Conservation (phyloP, 2,113 vertebrate species). For the Myiozetetes cayanensis region DNA sequence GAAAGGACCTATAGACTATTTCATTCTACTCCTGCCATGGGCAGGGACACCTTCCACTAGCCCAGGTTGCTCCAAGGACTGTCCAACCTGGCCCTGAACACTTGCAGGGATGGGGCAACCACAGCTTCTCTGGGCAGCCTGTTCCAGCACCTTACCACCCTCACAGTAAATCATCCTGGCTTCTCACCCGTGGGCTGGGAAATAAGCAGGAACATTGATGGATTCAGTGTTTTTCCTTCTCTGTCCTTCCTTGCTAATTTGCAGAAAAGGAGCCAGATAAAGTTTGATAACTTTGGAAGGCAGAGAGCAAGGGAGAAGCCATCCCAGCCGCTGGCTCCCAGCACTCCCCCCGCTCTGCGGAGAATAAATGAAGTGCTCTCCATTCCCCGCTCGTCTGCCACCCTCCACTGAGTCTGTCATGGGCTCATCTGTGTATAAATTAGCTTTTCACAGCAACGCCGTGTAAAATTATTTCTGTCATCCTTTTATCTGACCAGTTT, state of each 20-base stretch:
- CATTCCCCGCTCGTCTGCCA: conserved; percentile 46
- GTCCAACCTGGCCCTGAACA: neutral
- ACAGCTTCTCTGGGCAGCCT: neutral
- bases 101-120: neutral
- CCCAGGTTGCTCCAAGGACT: rapidly evolving
- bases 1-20: neutral
- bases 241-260: neutral
- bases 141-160: neutral
- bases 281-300: conserved; percentile 36
- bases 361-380: conserved; percentile 61
- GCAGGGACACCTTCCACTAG: neutral
- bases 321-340: neutral
- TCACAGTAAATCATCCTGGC: neutral
- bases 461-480: conserved; percentile 72
- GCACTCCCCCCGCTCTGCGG: neutral
- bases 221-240: neutral
- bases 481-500: conserved; percentile 69
- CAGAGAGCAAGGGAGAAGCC: neutral
- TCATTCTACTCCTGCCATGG: neutral
- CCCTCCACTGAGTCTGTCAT: conserved; percentile 65
- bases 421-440: conserved; percentile 70
- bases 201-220: neutral
- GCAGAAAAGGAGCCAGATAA: conserved; percentile 20
- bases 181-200: neutral
- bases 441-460: conserved; percentile 66